Evolutionary conservation across 2,797 vertebrate species (phyloP), one percentile per base, ranked within the genome.

Genomic region (Nannoperca australis): DNA sequence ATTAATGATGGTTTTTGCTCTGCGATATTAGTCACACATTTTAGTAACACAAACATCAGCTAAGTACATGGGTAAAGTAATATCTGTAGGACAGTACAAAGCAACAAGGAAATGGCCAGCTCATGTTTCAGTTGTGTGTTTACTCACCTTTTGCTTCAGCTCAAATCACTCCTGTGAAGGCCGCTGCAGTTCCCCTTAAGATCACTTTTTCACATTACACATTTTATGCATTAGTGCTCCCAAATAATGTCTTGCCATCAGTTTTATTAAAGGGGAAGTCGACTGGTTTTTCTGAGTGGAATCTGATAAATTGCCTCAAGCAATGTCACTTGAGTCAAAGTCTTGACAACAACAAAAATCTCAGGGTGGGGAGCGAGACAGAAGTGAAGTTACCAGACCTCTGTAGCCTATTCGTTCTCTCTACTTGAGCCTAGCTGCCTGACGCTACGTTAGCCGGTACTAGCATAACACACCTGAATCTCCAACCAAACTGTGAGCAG

Each of bases 41-140:
- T 27, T 7, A 42, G 65, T 44, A 53, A 47, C 22, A 55, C 24
- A 45, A 54, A n/a, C 32, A 18, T 42, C 5, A 45, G n/a, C 55
- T 38, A 4, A 51, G 53, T 30, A 27, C 34, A 1, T 47, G 3
- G 20, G 18, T 22, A 13, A 44, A 8, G 4, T 13, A 14, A 38
- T 55, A 32, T 58, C 51, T 32, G 34, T 13, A 9, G 22, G 0
- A 3, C 3, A 50, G 38, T 12, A 40, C 59, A 53, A 22, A 54
- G 30, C 51, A 53, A n/a, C 36, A 62, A 75, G 27, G 55, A 75
- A 75, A 51, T 32, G 15, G 4, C 2, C 7, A 27, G 40, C 17
- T 70, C 34, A 3, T 55, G 3, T 75, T 67, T 61, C 81, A 68
- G 32, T 56, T 10, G 24, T 27, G 22, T 66, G 63, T 63, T 65